Conservation (phyloP, 1,140 invertebrate genomes). For the Neelides sp. region DNA sequence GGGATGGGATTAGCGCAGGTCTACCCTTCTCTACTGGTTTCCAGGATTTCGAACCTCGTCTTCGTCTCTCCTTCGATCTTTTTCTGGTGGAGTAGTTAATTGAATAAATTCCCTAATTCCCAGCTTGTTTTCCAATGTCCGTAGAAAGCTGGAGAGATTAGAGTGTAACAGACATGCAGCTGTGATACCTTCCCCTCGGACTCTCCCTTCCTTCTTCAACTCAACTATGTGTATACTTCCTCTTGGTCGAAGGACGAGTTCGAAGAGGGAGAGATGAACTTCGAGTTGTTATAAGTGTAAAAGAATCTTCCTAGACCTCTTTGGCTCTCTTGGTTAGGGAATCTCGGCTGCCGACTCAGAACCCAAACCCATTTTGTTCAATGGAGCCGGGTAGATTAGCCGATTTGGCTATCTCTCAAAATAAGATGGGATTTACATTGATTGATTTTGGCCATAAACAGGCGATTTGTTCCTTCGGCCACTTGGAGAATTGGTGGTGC, state of each 20-base stretch:
- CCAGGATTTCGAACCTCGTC: too few relatives aligned
- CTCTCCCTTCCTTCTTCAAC: conserved; percentile 8
- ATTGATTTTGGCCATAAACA: conserved; percentile 22
- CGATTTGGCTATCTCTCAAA: conserved; percentile 21
- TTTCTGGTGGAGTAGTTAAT: conserved; percentile 28
- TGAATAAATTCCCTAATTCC: conserved; percentile 33
- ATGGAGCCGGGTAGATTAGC: conserved; percentile 12
- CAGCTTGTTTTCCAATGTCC: conserved; percentile 32
- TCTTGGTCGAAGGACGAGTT: too few relatives aligned
- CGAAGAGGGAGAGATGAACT: not conserved
- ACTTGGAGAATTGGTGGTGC: too few relatives aligned
- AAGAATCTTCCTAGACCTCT: too few relatives aligned
- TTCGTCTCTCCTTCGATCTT: conserved; percentile 13
- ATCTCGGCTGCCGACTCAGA: too few relatives aligned
- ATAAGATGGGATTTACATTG: conserved; percentile 23
- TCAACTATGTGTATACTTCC: not conserved
- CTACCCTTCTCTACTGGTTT: too few relatives aligned
- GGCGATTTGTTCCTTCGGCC: conserved; percentile 1
- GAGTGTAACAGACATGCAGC: conserved; percentile 27
- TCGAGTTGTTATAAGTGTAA: too few relatives aligned
- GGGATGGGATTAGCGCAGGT: too few relatives aligned
- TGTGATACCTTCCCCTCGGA: conserved; percentile 21
- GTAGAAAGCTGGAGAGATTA: conserved; percentile 29
- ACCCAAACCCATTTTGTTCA: too few relatives aligned
- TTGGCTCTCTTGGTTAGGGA: not conserved